Conservation (phyloP, 2,888 invertebrate genomes). For the Thumatha senex region DNA sequence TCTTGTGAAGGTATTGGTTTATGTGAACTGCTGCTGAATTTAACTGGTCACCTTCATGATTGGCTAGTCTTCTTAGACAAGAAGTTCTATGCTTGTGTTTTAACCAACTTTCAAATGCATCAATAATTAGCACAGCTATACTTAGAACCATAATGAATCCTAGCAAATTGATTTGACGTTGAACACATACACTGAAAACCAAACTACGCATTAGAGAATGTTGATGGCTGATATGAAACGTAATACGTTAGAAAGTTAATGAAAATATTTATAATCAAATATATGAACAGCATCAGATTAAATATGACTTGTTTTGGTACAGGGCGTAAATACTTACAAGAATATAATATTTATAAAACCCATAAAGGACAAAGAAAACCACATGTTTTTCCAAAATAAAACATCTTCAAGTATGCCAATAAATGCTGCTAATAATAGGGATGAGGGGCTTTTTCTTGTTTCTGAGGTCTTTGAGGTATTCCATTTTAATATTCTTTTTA, state of each 20-base stretch:
- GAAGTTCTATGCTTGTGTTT: slow-evolving; percentile 71
- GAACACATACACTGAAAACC: slow-evolving; percentile 60
- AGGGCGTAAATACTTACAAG: slow-evolving; percentile 56
- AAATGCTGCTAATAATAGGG: slow-evolving; percentile 54
- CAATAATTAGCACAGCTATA: slow-evolving; percentile 50
- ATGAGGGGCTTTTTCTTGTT: slow-evolving; percentile 49
- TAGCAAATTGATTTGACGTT: slow-evolving; percentile 59
- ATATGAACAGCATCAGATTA: too few species aligned
- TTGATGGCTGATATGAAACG: background rate
- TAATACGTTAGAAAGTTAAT: too few species aligned
- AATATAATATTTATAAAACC: slow-evolving; percentile 57
- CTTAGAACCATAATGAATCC: slow-evolving; percentile 55
- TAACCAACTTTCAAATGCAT: slow-evolving; percentile 73
- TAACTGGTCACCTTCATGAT: slow-evolving; percentile 50
- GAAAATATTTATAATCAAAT: background rate
- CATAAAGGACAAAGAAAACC: slow-evolving; percentile 65
- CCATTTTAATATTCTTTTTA: slow-evolving; percentile 63
- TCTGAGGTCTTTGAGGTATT: slow-evolving; percentile 49
- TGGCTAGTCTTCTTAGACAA: slow-evolving; percentile 61
- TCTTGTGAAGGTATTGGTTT: slow-evolving; percentile 48
- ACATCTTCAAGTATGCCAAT: slow-evolving; percentile 69
- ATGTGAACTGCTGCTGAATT: slow-evolving; percentile 37
- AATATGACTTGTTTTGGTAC: too few species aligned
- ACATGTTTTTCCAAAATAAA: slow-evolving; percentile 72
- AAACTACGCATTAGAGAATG: slow-evolving; percentile 6